Conservation (phyloP, 2,888 invertebrate species). For the Andrena flavipes region DNA sequence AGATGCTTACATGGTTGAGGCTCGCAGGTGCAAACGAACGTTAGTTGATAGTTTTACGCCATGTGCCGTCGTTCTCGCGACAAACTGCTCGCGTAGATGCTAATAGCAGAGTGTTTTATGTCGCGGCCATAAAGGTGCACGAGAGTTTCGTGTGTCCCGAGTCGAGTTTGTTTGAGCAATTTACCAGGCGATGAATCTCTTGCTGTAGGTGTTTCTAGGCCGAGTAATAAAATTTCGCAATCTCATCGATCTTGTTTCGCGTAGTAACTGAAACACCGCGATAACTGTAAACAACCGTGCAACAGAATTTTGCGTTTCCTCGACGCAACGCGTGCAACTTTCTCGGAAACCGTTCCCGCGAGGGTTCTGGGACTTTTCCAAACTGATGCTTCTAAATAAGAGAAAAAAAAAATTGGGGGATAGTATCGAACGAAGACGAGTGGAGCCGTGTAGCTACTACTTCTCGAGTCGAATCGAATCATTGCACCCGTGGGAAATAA, state of each 20-base stretch:
- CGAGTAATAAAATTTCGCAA: too few relatives aligned
- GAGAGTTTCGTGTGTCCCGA: too few relatives aligned
- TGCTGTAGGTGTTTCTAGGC: too few relatives aligned
- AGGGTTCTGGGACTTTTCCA: conserved; percentile 70
- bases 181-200: not conserved
- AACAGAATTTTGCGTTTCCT: conserved; percentile 3
- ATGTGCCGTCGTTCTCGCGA: not conserved
- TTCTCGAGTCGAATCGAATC: conserved; percentile 80
- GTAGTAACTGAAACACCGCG: not conserved
- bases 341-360: conserved; percentile 66
- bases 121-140: not conserved
- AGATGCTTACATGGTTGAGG: not conserved
- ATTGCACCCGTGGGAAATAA: conserved; percentile 83
- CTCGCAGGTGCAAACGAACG: not conserved
- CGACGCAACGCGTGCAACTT: conserved; percentile 27
- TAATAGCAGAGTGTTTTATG: not conserved
- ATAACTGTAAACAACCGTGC: conserved; percentile 43
- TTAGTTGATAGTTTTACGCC: not conserved
- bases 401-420: conserved; percentile 1
- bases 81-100: not conserved
- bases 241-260: too few relatives aligned
- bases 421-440: conserved; percentile 14
- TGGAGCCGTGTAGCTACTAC: conserved; percentile 34
- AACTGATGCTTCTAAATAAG: conserved; percentile 46
- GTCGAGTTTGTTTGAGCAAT: not conserved